Conservation (phyloP, 2,113 vertebrate genomes). For the Xiphorhynchus elegans region DNA sequence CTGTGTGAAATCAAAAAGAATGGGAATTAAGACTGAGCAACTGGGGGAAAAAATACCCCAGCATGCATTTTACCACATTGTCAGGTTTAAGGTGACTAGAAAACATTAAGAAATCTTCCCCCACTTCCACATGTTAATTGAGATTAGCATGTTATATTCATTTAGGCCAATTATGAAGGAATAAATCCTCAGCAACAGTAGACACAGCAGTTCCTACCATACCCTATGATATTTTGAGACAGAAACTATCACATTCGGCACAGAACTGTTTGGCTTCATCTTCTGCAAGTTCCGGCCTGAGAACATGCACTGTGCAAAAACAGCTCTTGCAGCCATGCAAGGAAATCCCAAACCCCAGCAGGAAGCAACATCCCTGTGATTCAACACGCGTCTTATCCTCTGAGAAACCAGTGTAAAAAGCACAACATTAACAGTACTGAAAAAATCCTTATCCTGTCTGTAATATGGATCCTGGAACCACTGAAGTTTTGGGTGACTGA, state of each 20-base stretch:
- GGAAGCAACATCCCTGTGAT: constrained; percentile 17
- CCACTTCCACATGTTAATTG: neutral
- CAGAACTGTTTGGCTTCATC: neutral
- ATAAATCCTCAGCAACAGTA: neutral
- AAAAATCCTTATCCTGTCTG: neutral
- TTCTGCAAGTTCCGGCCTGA: neutral
- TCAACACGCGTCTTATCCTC: neutral
- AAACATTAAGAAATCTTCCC: neutral
- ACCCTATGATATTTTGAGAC: constrained; percentile 22
- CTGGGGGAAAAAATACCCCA: neutral
- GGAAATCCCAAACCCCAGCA: constrained; percentile 49
- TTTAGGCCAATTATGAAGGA: neutral
- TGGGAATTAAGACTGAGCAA: neutral
- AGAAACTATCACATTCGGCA: neutral
- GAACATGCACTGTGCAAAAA: neutral
- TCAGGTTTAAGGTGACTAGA: neutral
- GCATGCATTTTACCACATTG: neutral
- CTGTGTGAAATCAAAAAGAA: neutral
- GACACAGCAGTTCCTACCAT: neutral
- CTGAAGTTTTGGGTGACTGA: neutral
- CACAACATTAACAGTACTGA: neutral
- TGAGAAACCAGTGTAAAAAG: neutral
- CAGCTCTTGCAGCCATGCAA: neutral
- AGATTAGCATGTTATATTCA: neutral
- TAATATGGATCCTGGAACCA: neutral